These are phyloP conservation scores for Metacarcinus magister DNA, from an alignment of 2,888 invertebrate genomes.

Conservation along the genomic window DNA sequence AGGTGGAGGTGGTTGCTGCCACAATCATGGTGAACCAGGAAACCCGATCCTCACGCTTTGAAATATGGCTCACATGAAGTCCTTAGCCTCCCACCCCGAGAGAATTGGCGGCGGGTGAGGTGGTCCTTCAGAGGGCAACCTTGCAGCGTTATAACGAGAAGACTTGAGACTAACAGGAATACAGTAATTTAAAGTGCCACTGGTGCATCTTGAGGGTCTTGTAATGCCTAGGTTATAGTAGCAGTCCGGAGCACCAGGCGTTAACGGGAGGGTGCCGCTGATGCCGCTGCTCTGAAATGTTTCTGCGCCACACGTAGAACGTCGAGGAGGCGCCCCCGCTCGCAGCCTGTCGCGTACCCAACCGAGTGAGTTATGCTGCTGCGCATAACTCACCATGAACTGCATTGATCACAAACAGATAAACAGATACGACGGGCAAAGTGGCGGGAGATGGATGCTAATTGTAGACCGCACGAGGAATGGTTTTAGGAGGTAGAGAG, in stretches of 20 bases:
- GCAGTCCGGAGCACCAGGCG: not conserved
- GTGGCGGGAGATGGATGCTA: slow-evolving; percentile 48
- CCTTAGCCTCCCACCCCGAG: not conserved
- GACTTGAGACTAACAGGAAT: not conserved
- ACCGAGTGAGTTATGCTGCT: not conserved
- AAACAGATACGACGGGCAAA: slow-evolving; percentile 48
- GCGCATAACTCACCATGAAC: slow-evolving; percentile 41
- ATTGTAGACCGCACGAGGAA: slow-evolving; percentile 41
- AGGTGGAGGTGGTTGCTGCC: not conserved
- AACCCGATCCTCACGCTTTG: not conserved
- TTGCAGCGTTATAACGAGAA: not conserved
- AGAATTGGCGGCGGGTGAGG: not conserved
- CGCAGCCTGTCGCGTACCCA: slow-evolving; percentile 41
- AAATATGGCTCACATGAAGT: not conserved
- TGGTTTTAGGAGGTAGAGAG: slow-evolving; percentile 23
- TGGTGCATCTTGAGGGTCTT: not conserved
- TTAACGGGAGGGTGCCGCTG: not conserved
- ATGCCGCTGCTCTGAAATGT: not conserved
- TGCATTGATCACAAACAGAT: slow-evolving; percentile 48
- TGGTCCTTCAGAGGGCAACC: not conserved
- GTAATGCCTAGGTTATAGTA: not conserved
- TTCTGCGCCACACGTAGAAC: not conserved
- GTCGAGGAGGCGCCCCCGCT: not conserved
- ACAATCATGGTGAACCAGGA: slow-evolving; percentile 21
- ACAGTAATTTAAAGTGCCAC: not conserved